Conservation (phyloP, 92 coral and sea anemone genomes). For the Bergia sp. region DNA sequence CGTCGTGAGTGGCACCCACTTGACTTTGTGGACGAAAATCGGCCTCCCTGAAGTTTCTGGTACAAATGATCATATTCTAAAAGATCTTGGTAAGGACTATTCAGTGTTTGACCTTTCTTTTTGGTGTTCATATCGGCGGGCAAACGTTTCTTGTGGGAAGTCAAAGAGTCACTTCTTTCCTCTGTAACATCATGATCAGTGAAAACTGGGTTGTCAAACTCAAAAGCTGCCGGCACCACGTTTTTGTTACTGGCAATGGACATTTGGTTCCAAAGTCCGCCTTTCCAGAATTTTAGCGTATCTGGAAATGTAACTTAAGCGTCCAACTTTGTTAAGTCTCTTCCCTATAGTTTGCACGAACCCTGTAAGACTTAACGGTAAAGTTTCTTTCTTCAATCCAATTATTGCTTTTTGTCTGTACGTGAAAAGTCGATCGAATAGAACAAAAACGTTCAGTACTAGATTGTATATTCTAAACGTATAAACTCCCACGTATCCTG, state of each 20-base stretch:
- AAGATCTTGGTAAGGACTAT: conserved; percentile 20
- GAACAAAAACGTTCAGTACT: neutral
- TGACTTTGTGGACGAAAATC: neutral
- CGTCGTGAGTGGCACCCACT: neutral
- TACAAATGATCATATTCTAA: neutral
- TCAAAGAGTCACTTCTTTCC: neutral
- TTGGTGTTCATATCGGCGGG: neutral
- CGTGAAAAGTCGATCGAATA: neutral
- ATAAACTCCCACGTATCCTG: no score
- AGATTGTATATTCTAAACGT: no score
- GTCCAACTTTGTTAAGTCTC: neutral
- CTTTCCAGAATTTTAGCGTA: neutral
- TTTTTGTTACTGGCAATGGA: neutral
- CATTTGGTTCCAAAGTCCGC: neutral
- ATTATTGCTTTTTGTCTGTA: neutral
- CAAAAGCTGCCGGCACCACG: neutral
- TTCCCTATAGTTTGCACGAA: neutral
- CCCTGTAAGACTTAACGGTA: neutral
- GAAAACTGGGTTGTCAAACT: neutral
- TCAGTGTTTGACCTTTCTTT: neutral
- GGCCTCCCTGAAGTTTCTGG: neutral
- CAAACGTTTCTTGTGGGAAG: neutral
- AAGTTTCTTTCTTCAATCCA: neutral
- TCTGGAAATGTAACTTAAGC: neutral
- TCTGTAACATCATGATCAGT: neutral